Evolutionary conservation across 2,113 vertebrate species (phyloP), one percentile per base, ranked within the genome.

Genomic region (Cololabis saira): DNA sequence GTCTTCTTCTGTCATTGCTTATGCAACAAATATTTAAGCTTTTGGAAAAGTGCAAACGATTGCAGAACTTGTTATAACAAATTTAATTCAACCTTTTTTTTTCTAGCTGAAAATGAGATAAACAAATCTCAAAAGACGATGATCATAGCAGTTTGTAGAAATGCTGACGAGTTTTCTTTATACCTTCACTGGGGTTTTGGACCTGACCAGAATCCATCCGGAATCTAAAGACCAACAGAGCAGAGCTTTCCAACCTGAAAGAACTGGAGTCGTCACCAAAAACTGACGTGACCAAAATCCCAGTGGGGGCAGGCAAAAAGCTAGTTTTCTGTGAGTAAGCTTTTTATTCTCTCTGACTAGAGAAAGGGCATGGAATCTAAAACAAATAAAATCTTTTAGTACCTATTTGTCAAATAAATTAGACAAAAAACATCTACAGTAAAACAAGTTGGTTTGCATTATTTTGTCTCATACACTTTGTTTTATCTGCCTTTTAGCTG

Each of bases 1-100:
- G 21, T 53, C 42, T 54, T 12, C 37, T 19, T 60, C 55, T 48
- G n/a, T 44, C 24, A 48, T 17, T 71, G 33, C 33, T 18, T 21
- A 44, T 59, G 43, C 33, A 58, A 19, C 33, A 64, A 52, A 63
- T 61, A 59, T 42, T 64, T 30, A 49, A 69, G 18, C 17, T 42
- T 30, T 41, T n/a, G 50, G 48, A 12, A 57, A 74, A 61, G 21
- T 53, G 18, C 14, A 54, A 60, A 67, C 7, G 6, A 45, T 45
- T 45, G 4, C 5, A 16, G 14, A 37, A 37, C 43, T 16, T 30
- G 30, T 30, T 30, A 30, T 30, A 30, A 30, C 8, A 30, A 30
- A 30, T 30, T 30, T 30, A 3, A 30, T 3, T 30, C 8, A 3
- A 30, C n/a, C n/a, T n/a, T n/a, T n/a, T n/a, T n/a, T n/a, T n/a